These are phyloP conservation scores for Oreochromis niloticus DNA, from an alignment of 2,113 vertebrate species.

Conservation along the genomic window DNA sequence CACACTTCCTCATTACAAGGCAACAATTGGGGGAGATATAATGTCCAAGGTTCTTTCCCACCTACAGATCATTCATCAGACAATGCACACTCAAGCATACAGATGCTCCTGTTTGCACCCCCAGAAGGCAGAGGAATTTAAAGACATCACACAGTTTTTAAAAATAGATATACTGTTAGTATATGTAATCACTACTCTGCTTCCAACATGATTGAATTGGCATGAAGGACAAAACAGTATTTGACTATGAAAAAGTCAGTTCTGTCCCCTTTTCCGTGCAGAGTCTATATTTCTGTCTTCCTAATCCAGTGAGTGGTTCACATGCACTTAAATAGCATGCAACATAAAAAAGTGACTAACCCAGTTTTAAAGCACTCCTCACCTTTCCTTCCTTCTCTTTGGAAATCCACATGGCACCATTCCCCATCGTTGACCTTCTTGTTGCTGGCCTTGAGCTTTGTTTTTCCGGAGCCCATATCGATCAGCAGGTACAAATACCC, in stretches of 20 bases:
- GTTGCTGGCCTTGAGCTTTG: slow-evolving; percentile 85
- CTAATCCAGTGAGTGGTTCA: neutral
- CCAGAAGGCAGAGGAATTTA: neutral
- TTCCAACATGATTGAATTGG: neutral
- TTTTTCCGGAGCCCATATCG: slow-evolving; percentile 89
- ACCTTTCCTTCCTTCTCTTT: slow-evolving; percentile 90
- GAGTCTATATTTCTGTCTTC: neutral
- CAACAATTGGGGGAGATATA: slow-evolving; percentile 47
- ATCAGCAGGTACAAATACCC: slow-evolving; percentile 88
- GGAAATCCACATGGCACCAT: slow-evolving; percentile 94
- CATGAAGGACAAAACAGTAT: neutral
- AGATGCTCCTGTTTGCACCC: slow-evolving; percentile 12
- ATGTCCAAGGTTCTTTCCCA: slow-evolving; percentile 42
- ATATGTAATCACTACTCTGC: neutral
- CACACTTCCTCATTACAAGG: slow-evolving; percentile 43
- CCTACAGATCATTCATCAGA: slow-evolving; percentile 53
- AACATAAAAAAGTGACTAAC: neutral
- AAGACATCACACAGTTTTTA: neutral
- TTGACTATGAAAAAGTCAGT: neutral
- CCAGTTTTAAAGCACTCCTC: neutral
- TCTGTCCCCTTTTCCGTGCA: neutral
- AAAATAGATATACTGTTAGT: neutral
- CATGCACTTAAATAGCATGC: neutral
- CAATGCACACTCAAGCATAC: neutral
- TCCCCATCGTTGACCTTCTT: slow-evolving; percentile 93